Base-by-base conservation (phyloP, 2,888 invertebrate genomes). In the Aphrophora alni region DNA sequence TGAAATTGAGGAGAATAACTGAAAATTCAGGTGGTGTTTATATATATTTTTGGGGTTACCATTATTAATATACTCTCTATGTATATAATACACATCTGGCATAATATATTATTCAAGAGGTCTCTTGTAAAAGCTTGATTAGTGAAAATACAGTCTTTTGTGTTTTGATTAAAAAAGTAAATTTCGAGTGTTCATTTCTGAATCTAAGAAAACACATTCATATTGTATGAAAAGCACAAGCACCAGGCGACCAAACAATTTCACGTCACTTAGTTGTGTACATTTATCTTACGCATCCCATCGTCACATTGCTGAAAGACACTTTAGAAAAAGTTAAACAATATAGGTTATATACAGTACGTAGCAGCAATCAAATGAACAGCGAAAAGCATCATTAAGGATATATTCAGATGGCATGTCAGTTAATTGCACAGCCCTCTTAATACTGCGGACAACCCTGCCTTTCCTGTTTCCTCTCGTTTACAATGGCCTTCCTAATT, bases 331-430 rank as follows among this genome's bases (percentile, higher is more conserved):
- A 44, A 8, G 21, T 21, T 59, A 21, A 59, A 59, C 59, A 59
- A 59, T 59, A 59, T 21, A 59, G 59, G 59, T 59, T 59, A n/a
- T n/a, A n/a, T n/a, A 59, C n/a, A 59, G 44, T 44, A 14, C 17
- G 21, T 4, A 59, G 21, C 21, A 59, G 59, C 59, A 59, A 59
- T 59, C 59, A 59, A 59, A 59, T 59, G 59, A 59, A 59, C 59
- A 59, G 59, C 21, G 59, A 59, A 59, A 59, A 59, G 59, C 59
- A 59, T 59, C 59, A 59, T 59, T 59, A 59, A 59, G 59, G 59
- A 59, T 59, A 59, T 59, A 59, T 59, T 59, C 59, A 59, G 59
- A 59, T 59, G 59, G 59, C 59, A 59, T 21, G 21, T 2, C 59
- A 59, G 59, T 59, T 59, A 59, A 59, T 59, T 59, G 59, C 59